These are phyloP conservation scores for Pachyrhynchus sulphureomaculatus DNA, from an alignment of 1,140 invertebrate species.

Conservation along the genomic window DNA sequence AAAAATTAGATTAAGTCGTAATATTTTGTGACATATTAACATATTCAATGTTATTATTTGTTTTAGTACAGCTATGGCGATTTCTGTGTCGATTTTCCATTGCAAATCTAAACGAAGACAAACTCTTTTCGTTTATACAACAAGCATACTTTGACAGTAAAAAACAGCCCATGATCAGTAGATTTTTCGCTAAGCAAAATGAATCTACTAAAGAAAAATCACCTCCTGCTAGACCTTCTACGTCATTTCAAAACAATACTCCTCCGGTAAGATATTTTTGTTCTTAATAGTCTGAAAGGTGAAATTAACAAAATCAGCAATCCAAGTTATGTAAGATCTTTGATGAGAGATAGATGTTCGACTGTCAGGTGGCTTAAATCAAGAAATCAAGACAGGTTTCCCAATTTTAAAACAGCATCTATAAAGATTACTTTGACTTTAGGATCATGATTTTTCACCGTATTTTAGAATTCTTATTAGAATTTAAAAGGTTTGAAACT, in stretches of 20 bases:
- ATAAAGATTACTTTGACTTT: too few relatives aligned
- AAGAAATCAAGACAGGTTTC: too few relatives aligned
- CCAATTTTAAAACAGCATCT: too few relatives aligned
- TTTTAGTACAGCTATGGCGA: slow-evolving; percentile 45
- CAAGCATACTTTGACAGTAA: slow-evolving; percentile 47
- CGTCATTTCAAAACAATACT: background rate
- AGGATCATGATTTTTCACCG: too few relatives aligned
- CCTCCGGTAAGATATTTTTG: background rate
- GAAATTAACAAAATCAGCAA: slow-evolving; percentile 5
- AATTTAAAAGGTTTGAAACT: too few relatives aligned
- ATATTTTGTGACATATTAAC: too few relatives aligned
- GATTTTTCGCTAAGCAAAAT: slow-evolving; percentile 26
- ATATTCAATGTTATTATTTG: too few relatives aligned
- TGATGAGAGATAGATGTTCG: background rate
- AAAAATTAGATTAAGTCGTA: too few relatives aligned
- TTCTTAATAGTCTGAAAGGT: background rate
- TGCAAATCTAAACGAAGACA: slow-evolving; percentile 26
- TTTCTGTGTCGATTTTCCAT: slow-evolving; percentile 42
- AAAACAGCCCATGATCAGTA: slow-evolving; percentile 39
- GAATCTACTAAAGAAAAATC: background rate
- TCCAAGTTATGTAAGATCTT: background rate
- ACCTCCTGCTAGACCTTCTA: background rate
- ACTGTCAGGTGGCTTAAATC: slow-evolving; percentile 2
- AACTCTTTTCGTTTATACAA: slow-evolving; percentile 46
- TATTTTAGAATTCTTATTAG: too few relatives aligned